phyloP scores from a whole-genome alignment of 2,888 invertebrate genomes.

The Drosophila formosana region DNA sequence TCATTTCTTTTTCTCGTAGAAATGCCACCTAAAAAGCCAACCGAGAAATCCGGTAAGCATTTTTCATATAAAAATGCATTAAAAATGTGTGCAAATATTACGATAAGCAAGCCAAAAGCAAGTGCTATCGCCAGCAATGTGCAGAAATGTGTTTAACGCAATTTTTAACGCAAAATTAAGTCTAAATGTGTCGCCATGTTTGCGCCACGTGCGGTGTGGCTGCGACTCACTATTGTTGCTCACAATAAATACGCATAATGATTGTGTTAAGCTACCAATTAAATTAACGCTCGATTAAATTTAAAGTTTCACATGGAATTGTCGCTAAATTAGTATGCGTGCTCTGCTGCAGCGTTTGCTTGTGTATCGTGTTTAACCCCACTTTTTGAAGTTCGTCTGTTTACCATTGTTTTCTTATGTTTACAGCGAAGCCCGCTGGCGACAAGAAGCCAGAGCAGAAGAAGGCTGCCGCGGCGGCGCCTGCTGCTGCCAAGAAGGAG shows the following conservation, averaged over 20 bases:
- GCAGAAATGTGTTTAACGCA: slow-evolving; percentile 22
- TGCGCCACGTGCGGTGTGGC: slow-evolving; percentile 71
- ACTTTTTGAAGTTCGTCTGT: slow-evolving; percentile 54
- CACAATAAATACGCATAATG: slow-evolving; percentile 20
- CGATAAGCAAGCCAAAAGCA: slow-evolving; percentile 44
- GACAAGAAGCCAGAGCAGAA: slow-evolving; percentile 87
- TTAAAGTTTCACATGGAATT: slow-evolving; percentile 8
- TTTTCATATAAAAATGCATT: slow-evolving; percentile 74
- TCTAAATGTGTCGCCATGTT: slow-evolving; percentile 29
- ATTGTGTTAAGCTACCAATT: background rate
- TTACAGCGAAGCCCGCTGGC: slow-evolving; percentile 86
- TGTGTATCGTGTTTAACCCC: slow-evolving; percentile 65
- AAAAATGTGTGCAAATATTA: slow-evolving; percentile 49
- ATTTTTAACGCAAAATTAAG: slow-evolving; percentile 46
- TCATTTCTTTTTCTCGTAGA: slow-evolving; percentile 86
- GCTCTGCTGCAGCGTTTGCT: slow-evolving; percentile 30
- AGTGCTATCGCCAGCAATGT: slow-evolving; percentile 8
- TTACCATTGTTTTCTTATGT: slow-evolving; percentile 45
- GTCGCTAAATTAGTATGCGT: background rate
- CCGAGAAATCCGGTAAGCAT: slow-evolving; percentile 93
- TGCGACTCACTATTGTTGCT: slow-evolving; percentile 17
- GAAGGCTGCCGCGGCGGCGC: slow-evolving; percentile 80
- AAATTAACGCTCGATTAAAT: background rate
- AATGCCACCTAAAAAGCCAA: slow-evolving; percentile 95
- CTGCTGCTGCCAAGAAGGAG: slow-evolving; percentile 85